Evolutionary conservation across 2,113 vertebrate genomes (phyloP).

Genomic region (Campylomormyrus numenius): DNA sequence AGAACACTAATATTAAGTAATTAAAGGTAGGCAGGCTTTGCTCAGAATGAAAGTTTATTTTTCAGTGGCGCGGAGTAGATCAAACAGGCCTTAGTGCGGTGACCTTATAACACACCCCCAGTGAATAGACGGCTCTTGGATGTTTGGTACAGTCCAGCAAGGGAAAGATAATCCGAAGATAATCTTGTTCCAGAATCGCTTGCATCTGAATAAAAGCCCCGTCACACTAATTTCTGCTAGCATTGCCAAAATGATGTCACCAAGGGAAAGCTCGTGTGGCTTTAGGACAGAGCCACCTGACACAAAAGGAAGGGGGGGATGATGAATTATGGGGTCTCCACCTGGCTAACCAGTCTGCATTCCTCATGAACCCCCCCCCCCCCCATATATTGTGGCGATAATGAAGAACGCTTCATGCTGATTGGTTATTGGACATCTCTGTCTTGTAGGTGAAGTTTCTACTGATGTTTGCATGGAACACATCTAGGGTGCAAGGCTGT

Average conservation of each 20-base stretch:
- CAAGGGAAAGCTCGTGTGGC: background rate
- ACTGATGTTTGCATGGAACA: background rate
- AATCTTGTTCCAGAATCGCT: conserved; percentile 28
- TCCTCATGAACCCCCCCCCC: background rate
- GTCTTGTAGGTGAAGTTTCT: background rate
- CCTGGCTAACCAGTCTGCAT: background rate
- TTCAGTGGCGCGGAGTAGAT: background rate
- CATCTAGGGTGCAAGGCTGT: background rate
- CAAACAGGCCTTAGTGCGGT: background rate
- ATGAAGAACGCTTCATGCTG: background rate
- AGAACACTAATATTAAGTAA: background rate
- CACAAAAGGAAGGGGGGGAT: background rate
- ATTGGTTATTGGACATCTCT: background rate
- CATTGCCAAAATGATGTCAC: background rate
- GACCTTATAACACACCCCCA: background rate
- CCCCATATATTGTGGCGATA: background rate
- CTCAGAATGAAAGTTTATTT: background rate
- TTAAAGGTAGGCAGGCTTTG: background rate
- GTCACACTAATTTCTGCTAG: background rate
- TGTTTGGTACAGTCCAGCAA: background rate
- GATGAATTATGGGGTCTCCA: background rate
- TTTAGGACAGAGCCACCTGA: background rate
- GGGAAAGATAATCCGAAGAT: conserved; percentile 43
- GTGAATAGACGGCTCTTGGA: background rate
- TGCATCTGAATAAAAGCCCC: background rate